Evolutionary conservation across 2,888 invertebrate species (phyloP).

Genomic region (Urechis unicinctus): DNA sequence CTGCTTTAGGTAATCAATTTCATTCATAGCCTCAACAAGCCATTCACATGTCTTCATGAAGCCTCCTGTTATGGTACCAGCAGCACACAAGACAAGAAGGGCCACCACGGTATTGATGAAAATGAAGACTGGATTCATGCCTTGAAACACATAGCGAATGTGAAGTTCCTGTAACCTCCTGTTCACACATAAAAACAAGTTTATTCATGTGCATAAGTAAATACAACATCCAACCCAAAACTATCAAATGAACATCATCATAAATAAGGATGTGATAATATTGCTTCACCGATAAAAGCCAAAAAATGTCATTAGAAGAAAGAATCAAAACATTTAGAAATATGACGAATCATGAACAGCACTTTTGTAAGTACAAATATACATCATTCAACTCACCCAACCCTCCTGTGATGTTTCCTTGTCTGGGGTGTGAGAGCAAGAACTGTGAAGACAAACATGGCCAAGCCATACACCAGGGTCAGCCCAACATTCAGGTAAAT

Average conservation of each 20-base stretch:
- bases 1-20: not conserved
- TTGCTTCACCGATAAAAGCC: too few species aligned
- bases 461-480: slow-evolving; percentile 15
- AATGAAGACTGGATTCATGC: slow-evolving; percentile 18
- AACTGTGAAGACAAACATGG: slow-evolving; percentile 19
- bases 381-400: not conserved
- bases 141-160: slow-evolving; percentile 12
- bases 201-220: too few species aligned
- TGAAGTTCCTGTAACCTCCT: slow-evolving; percentile 11
- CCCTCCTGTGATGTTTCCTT: not conserved
- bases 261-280: too few species aligned
- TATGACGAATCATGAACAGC: not conserved
- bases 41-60: slow-evolving; percentile 7
- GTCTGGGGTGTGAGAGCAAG: slow-evolving; percentile 2
- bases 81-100: slow-evolving; percentile 6
- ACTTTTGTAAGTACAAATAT: too few species aligned
- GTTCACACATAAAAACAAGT: too few species aligned
- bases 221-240: too few species aligned
- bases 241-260: too few species aligned
- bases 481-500: slow-evolving; percentile 21
- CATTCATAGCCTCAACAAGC: slow-evolving; percentile 9
- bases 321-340: not conserved
- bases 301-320: too few species aligned
- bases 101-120: slow-evolving; percentile 17
- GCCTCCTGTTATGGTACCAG: slow-evolving; percentile 15